A percentile compares a stretch with the other conserved stretches of the same genome.
phyloP scores from a whole-genome alignment of 2,797 vertebrate species.

The Tinamus major region DNA sequence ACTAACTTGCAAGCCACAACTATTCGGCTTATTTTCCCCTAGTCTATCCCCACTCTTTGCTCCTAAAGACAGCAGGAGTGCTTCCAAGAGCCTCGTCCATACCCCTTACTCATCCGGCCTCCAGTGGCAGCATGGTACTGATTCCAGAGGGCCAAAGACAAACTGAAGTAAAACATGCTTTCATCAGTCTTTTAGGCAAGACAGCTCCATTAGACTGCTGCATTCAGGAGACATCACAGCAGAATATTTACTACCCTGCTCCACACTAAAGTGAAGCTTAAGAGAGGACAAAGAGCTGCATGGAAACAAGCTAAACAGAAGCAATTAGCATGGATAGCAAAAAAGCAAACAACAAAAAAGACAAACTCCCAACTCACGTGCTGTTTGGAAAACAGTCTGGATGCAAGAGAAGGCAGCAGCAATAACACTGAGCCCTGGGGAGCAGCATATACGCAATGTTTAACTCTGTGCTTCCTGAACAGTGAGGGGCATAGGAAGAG shows the following conservation, averaged over 20 bases:
- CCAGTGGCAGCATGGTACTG: not conserved
- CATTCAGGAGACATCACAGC: not conserved
- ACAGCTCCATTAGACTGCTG: not conserved
- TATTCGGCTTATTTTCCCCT: not conserved
- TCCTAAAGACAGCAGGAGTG: rapidly evolving
- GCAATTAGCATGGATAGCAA: not conserved
- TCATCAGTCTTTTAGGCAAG: not conserved
- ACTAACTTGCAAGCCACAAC: rapidly evolving
- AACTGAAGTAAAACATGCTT: not conserved
- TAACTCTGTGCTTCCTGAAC: not conserved
- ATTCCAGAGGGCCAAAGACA: not conserved
- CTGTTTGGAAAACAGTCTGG: not conserved
- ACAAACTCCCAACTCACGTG: not conserved
- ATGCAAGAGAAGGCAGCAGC: not conserved
- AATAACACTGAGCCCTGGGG: not conserved
- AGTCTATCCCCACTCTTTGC: not conserved
- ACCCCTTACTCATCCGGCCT: not conserved
- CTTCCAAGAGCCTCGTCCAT: not conserved
- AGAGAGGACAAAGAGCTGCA: not conserved
- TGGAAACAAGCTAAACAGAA: not conserved
- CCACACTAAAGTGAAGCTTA: not conserved
- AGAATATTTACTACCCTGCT: not conserved
- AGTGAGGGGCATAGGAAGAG: not conserved
- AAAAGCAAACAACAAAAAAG: not conserved
- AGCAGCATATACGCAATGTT: rapidly evolving